Evolutionary conservation across 2,797 vertebrate species (phyloP).

Genomic region (Artibeus lituratus): DNA sequence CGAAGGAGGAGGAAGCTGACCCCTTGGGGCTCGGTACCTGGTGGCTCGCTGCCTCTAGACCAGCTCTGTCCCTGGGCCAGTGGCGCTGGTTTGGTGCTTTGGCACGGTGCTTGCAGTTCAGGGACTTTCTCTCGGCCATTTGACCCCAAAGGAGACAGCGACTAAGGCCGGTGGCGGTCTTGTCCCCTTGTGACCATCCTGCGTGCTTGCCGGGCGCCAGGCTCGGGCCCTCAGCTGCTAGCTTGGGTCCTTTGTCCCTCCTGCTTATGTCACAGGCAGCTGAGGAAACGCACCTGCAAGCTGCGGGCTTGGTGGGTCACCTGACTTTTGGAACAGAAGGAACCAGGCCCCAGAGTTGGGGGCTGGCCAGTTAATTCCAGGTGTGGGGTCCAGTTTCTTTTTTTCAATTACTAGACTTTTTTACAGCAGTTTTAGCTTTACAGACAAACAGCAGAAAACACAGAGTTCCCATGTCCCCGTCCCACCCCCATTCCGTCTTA

Average conservation of each 20-base stretch:
- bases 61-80: neutral
- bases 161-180: neutral
- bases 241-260: neutral
- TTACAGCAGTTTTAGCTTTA: neutral
- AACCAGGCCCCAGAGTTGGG: neutral
- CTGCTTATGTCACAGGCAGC: neutral
- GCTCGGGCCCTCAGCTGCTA: neutral
- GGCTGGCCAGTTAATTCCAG: neutral
- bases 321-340: neutral
- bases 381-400: neutral
- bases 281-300: neutral
- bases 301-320: neutral
- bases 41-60: neutral
- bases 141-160: neutral
- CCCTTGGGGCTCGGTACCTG: fast-evolving
- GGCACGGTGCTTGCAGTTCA: neutral
- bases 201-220: fast-evolving
- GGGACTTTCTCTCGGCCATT: neutral
- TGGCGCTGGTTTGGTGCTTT: neutral
- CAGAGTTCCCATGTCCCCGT: neutral
- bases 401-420: neutral
- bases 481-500: fast-evolving
- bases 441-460: neutral
- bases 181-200: fast-evolving
- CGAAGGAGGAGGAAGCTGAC: too few relatives aligned